phyloP scores from a whole-genome alignment of 2,888 invertebrate species.

The Eugnorisma glareosa region DNA sequence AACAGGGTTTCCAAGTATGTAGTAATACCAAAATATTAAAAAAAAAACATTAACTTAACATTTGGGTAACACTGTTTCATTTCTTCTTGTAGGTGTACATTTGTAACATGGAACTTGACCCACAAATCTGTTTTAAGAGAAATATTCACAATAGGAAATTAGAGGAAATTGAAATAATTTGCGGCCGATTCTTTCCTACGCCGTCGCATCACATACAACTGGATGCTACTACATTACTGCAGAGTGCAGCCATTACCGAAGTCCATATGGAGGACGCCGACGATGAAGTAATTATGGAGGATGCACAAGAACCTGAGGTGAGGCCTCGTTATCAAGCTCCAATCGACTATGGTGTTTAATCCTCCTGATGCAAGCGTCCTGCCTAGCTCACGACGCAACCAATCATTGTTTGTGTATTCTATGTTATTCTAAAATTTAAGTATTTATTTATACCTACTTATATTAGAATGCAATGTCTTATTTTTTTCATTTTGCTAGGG shows the following conservation, averaged over 20 bases:
- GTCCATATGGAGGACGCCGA: constrained; percentile 95
- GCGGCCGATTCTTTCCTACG: constrained; percentile 94
- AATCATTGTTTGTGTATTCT: constrained; percentile 47
- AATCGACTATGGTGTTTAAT: constrained; percentile 50
- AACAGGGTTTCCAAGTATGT: constrained; percentile 95
- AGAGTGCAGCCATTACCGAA: constrained; percentile 95
- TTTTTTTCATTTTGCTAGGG: constrained; percentile 69
- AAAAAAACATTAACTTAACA: constrained; percentile 7
- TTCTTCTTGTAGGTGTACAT: constrained; percentile 94
- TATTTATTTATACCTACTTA: constrained; percentile 50
- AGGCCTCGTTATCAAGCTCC: constrained; percentile 73
- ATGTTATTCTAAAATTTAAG: constrained; percentile 48
- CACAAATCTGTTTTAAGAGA: constrained; percentile 94
- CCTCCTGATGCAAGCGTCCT: constrained; percentile 45
- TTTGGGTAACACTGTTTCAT: constrained; percentile 22
- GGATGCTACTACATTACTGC: constrained; percentile 95
- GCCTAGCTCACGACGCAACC: constrained; percentile 32
- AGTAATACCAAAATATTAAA: constrained; percentile 14
- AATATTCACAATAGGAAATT: constrained; percentile 96
- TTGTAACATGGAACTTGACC: constrained; percentile 96
- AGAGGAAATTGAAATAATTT: constrained; percentile 94
- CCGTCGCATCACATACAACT: constrained; percentile 95
- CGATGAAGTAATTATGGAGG: constrained; percentile 84
- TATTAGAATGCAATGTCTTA: constrained; percentile 51
- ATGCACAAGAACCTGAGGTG: constrained; percentile 87